Evolutionary conservation across 2,888 invertebrate genomes (phyloP).

Genomic region (Tuberolachnus salignus): DNA sequence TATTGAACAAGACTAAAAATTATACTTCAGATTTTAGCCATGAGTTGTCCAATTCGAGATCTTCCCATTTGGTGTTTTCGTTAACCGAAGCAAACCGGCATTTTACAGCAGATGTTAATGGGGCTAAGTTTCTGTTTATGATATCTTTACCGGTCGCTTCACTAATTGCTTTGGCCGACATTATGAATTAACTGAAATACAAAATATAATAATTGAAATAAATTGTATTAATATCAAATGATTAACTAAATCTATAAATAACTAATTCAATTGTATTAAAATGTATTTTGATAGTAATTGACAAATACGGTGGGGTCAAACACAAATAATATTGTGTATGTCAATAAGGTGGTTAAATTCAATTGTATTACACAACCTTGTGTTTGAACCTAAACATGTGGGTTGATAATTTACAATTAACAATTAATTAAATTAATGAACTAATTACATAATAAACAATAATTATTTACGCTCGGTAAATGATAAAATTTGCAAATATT

Average conservation of each 20-base stretch:
- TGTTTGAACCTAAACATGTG: no score
- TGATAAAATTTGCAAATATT: no score
- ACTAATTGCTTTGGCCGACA: constrained; percentile 96
- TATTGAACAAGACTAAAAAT: not conserved
- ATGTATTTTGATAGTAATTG: no score
- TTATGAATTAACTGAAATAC: constrained; percentile 62
- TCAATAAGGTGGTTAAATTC: no score
- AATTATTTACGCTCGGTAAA: no score
- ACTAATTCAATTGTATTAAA: not conserved
- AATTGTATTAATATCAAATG: not conserved
- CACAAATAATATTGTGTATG: no score
- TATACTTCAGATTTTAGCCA: constrained; percentile 81
- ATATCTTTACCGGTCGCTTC: constrained; percentile 94
- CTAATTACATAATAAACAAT: no score
- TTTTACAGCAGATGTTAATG: constrained; percentile 71
- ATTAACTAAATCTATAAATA: no score
- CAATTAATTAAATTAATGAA: no score
- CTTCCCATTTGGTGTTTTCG: constrained; percentile 78
- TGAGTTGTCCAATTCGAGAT: constrained; percentile 76
- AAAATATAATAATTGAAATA: constrained; percentile 5
- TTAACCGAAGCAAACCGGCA: constrained; percentile 84
- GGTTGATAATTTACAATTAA: no score
- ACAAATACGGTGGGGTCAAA: no score
- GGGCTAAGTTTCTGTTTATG: constrained; percentile 79
- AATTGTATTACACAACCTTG: no score